Base-by-base conservation (phyloP, 2,113 vertebrate species). In the Porphyrio hochstetteri region DNA sequence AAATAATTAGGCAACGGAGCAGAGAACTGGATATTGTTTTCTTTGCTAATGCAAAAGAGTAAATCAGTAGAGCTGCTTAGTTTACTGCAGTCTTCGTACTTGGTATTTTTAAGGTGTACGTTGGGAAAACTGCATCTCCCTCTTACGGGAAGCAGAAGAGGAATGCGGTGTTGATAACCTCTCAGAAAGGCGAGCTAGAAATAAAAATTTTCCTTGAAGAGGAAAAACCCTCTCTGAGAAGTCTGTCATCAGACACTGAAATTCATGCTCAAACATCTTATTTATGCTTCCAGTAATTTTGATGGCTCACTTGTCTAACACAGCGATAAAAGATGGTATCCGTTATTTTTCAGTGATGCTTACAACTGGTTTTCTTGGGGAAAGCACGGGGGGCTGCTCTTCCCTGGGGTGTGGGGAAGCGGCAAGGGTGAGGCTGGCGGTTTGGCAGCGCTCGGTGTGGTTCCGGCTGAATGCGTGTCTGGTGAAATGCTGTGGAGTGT, bases 21-120 rank as follows among this genome's bases (percentile, higher is more conserved):
- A 53, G 55, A 82, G 84, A 69, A 55, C 42, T 52, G 78, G 27
- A 36, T 55, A 1, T 38, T 74, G 56, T 71, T 95, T 93, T 14
- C 74, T 63, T 63, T 3, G 2, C 59, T 80, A 74, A 57, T 0
- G 44, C 33, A 17, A 53, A 70, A 82, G 65, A 86, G 50, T 61
- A 87, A 87, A 72, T 93, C 31, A 3, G 28, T 55, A 10, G 36
- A 69, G 53, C 57, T 40, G 57, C 31, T 64, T 50, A 19, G 50
- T 61, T 29, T 46, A 3, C 74, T 59, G 80, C 81, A 65, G 65
- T 29, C 78, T 88, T 83, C 90, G 9, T 33, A 86, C 50, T 87
- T 92, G 56, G 93, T 86, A 82, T 96, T 97, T 95, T 84, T 76
- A 75, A 82, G 86, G 76, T 86, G 16, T 82, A 82, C 92, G 94